These are phyloP conservation scores for Micrasema longulum DNA, from an alignment of 1,140 invertebrate genomes.

Conservation along the genomic window DNA sequence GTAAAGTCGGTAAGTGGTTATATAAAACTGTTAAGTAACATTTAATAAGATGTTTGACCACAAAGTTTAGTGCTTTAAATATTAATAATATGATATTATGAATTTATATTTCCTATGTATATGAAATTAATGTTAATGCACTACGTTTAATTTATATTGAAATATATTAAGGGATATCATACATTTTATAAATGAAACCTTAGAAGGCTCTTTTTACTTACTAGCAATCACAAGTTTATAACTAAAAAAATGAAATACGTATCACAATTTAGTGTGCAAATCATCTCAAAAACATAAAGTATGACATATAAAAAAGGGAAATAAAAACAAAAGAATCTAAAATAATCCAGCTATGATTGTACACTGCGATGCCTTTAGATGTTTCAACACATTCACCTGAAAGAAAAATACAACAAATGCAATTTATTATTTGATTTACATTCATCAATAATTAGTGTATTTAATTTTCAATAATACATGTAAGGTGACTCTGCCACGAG, in stretches of 20 bases:
- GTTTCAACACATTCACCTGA: conserved; percentile 50
- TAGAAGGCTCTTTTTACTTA: conserved; percentile 44
- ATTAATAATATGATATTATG: no score
- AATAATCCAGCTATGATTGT: conserved; percentile 32
- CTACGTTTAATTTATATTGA: conserved; percentile 28
- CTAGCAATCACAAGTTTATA: conserved; percentile 52
- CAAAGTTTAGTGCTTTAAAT: no score
- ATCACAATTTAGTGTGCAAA: conserved; percentile 46
- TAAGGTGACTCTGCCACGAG: no score
- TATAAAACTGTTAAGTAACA: no score
- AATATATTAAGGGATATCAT: conserved; percentile 30
- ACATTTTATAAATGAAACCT: conserved; percentile 42
- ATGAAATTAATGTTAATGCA: no score
- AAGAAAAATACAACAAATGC: no score
- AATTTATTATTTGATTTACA: no score
- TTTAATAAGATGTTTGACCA: no score
- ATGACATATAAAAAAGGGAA: conserved; percentile 46
- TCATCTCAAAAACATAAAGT: conserved; percentile 50
- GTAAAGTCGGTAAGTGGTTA: no score
- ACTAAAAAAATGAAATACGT: conserved; percentile 50
- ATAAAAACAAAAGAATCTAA: conserved; percentile 45
- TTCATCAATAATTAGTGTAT: no score
- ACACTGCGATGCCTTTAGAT: conserved; percentile 30
- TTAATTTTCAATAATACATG: no score
- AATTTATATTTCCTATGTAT: no score